Percentiles rank a stretch among this genome's conserved stretches.
These are phyloP conservation scores for Synergus itoensis DNA, from an alignment of 2,888 invertebrate genomes.

Conservation along the genomic window DNA sequence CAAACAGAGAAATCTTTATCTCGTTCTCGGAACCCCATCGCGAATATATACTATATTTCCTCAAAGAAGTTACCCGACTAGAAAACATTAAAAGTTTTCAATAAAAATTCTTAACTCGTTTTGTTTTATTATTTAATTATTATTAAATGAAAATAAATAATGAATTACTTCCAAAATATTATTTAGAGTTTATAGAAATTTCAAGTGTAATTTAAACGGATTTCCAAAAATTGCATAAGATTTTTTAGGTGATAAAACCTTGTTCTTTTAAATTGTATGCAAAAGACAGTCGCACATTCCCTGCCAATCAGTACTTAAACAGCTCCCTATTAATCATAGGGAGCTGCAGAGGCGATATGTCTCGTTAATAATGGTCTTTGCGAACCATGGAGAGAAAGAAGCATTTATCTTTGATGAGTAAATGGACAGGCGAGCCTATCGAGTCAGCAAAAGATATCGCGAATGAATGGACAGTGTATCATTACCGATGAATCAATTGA, in stretches of 20 bases:
- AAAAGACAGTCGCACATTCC: background rate
- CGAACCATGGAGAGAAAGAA: slow-evolving; percentile 23
- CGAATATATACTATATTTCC: slow-evolving; percentile 8
- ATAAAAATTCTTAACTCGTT: background rate
- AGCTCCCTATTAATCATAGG: slow-evolving; percentile 27
- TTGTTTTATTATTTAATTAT: background rate
- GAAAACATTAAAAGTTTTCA: background rate
- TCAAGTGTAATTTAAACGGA: background rate
- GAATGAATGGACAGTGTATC: slow-evolving; percentile 32
- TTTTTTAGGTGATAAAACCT: background rate
- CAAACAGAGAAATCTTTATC: slow-evolving; percentile 24
- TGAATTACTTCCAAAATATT: too few relatives aligned
- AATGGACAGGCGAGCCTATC: slow-evolving; percentile 7
- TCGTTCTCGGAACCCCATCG: background rate
- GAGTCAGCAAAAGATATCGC: slow-evolving; percentile 26
- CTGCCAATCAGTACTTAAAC: slow-evolving; percentile 23
- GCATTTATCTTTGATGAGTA: slow-evolving; percentile 33
- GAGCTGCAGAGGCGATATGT: slow-evolving; percentile 25
- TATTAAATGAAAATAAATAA: too few relatives aligned
- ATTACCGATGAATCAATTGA: slow-evolving; percentile 36
- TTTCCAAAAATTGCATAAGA: background rate
- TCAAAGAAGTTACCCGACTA: background rate
- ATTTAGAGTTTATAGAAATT: background rate
- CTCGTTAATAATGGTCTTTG: slow-evolving; percentile 37
- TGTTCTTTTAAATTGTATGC: slow-evolving; percentile 8